These are phyloP conservation scores for Phyllopteryx taeniolatus DNA, from an alignment of 2,113 vertebrate species.

Conservation along the genomic window DNA sequence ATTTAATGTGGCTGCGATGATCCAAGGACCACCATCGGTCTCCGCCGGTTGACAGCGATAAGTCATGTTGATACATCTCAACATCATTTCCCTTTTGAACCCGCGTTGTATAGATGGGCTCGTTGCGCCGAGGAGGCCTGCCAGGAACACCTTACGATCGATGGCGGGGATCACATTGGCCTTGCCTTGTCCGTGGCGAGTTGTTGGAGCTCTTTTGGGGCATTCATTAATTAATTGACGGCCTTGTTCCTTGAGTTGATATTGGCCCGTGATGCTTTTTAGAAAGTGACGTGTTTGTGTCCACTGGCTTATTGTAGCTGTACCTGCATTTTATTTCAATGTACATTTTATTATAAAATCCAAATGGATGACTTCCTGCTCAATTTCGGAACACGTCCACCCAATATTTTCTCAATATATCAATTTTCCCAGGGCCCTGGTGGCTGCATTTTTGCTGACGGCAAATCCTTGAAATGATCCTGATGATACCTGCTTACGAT, in stretches of 20 bases:
- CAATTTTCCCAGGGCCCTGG: too few species aligned
- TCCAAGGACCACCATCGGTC: slow-evolving; percentile 39
- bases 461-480: too few species aligned
- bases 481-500: too few species aligned
- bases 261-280: neutral
- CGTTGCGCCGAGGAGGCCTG: neutral
- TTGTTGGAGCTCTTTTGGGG: neutral
- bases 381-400: too few species aligned
- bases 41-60: slow-evolving; percentile 47
- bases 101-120: slow-evolving; percentile 27
- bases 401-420: too few species aligned
- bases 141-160: neutral
- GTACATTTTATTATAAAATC: too few species aligned
- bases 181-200: neutral
- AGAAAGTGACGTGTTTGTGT: neutral
- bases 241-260: neutral
- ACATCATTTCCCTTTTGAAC: slow-evolving; percentile 39
- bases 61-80: slow-evolving; percentile 52
- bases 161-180: neutral
- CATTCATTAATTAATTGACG: neutral
- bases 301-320: neutral
- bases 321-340: too few species aligned
- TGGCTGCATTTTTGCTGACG: too few species aligned
- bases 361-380: too few species aligned
- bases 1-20: slow-evolving; percentile 53